These are phyloP conservation scores for Etheostoma perlongum DNA, from an alignment of 2,797 vertebrate species.

Conservation along the genomic window DNA sequence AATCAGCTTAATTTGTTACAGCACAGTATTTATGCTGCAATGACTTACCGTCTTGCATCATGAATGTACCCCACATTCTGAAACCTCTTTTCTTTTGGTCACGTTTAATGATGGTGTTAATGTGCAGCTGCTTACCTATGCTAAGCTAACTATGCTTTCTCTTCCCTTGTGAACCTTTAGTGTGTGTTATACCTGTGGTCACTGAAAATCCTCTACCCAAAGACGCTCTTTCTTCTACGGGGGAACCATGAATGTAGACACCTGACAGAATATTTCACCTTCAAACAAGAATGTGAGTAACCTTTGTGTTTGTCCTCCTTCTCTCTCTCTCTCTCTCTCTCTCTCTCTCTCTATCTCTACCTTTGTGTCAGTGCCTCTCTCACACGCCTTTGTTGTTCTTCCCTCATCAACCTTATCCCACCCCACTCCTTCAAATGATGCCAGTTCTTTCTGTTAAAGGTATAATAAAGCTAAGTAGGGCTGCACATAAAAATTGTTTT, in stretches of 20 bases:
- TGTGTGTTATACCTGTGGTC: constrained; percentile 90
- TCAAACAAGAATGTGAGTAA: constrained; percentile 92
- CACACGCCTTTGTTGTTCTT: neutral
- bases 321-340: constrained; percentile 1
- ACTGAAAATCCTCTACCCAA: constrained; percentile 90
- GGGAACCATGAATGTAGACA: constrained; percentile 92
- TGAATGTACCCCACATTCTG: neutral
- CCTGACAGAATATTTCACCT: constrained; percentile 91
- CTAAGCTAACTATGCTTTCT: constrained; percentile 27
- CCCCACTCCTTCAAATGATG: neutral
- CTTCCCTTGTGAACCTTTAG: constrained; percentile 63
- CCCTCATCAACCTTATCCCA: constrained; percentile 5
- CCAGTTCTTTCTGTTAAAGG: neutral
- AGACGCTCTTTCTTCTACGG: constrained; percentile 88
- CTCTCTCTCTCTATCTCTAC: neutral
- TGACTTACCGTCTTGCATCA: neutral
- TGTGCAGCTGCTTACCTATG: neutral
- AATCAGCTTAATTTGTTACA: neutral
- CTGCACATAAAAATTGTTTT: neutral
- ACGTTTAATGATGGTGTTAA: neutral
- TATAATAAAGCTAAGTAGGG: neutral
- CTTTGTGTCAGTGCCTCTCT: neutral
- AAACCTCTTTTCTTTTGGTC: neutral
- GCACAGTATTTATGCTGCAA: neutral
- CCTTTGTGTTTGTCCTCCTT: neutral